phyloP scores from a whole-genome alignment of 1,140 invertebrate species.

The Amphibalanus amphitrite region DNA sequence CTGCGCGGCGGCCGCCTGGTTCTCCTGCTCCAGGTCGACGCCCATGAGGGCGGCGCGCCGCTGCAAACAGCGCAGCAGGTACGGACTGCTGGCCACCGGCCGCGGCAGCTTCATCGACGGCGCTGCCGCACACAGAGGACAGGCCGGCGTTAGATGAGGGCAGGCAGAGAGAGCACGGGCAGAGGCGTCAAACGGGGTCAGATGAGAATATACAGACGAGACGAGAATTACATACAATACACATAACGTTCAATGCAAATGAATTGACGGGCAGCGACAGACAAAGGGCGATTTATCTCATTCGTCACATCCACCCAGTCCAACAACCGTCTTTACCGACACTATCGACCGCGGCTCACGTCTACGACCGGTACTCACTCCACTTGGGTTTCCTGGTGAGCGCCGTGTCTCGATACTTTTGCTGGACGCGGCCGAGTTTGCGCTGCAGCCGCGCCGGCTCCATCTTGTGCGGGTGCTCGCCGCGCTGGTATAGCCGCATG shows the following conservation, averaged over 20 bases:
- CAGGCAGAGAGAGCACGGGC: no score
- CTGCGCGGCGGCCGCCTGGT: neutral
- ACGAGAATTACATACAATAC: no score
- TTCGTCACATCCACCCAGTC: no score
- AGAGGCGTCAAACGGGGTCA: no score
- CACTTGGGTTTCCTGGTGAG: conserved; percentile 3
- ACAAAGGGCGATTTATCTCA: no score
- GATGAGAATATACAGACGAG: no score
- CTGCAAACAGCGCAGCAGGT: conserved; percentile 61
- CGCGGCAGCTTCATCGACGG: conserved; percentile 62
- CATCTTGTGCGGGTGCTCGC: conserved; percentile 36
- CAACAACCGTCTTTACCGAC: no score
- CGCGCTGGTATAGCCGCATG: conserved; percentile 59
- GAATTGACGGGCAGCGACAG: no score
- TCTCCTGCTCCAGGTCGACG: conserved; percentile 42
- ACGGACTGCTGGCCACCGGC: conserved; percentile 71
- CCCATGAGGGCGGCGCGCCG: conserved; percentile 81
- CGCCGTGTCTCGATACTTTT: conserved; percentile 26
- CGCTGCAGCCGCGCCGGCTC: conserved; percentile 26
- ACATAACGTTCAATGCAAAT: no score
- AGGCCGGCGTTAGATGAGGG: no score
- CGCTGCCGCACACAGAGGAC: conserved; percentile 6
- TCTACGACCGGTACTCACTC: neutral
- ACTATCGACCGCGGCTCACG: no score
- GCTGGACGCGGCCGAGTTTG: conserved; percentile 29